Conservation (phyloP, 2,888 invertebrate genomes). For the Eucera pruinosa region DNA sequence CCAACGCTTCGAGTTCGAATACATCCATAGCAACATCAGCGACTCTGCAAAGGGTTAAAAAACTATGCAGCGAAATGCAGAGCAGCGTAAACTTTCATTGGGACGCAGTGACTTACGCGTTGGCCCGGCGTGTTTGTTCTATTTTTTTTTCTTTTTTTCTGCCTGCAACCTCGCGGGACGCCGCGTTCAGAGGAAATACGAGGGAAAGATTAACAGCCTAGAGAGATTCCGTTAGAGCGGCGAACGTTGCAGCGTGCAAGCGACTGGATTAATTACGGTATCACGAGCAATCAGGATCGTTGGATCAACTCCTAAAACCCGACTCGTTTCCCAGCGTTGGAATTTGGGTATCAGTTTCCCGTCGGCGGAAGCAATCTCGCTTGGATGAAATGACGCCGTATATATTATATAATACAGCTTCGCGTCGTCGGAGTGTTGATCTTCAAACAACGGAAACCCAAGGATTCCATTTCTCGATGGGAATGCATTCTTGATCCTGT, state of each 20-base stretch:
- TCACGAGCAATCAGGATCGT: slow-evolving; percentile 9
- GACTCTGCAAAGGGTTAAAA: too few relatives aligned
- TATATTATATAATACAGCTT: too few relatives aligned
- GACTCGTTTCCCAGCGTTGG: not conserved
- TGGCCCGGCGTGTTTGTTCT: too few relatives aligned
- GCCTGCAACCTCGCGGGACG: too few relatives aligned
- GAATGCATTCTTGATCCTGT: not conserved
- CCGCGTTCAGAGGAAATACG: not conserved
- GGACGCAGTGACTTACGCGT: too few relatives aligned
- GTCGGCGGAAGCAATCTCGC: not conserved
- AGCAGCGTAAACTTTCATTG: too few relatives aligned
- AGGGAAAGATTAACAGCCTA: not conserved
- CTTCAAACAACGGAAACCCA: not conserved
- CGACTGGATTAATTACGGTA: slow-evolving; percentile 27
- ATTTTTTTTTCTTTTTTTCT: too few relatives aligned
- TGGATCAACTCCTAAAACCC: slow-evolving; percentile 14
- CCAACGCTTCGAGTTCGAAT: too few relatives aligned
- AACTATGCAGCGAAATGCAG: too few relatives aligned
- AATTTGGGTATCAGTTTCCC: slow-evolving; percentile 14
- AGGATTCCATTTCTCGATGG: not conserved
- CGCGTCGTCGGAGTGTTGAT: not conserved
- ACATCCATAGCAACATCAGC: too few relatives aligned
- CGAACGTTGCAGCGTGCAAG: not conserved
- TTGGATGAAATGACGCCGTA: not conserved
- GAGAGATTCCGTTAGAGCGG: not conserved